These are phyloP conservation scores for Goniozus legneri DNA, from an alignment of 1,140 invertebrate genomes.

Conservation along the genomic window DNA sequence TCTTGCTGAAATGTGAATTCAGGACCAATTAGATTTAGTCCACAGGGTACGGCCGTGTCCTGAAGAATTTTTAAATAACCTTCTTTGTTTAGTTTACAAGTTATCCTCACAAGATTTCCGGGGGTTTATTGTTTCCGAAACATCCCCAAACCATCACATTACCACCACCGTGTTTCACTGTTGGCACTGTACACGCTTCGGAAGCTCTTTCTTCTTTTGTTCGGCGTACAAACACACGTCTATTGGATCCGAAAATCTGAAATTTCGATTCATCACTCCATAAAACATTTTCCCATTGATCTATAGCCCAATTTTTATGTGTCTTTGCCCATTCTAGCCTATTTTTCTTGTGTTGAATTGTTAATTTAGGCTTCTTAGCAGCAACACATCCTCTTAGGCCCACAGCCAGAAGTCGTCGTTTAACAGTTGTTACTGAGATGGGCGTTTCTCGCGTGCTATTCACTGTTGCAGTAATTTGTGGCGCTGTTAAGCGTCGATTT, in stretches of 20 bases:
- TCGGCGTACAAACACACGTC: conserved; percentile 20
- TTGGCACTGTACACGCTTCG: conserved; percentile 21
- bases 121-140: conserved; percentile 30
- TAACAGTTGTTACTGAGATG: conserved; percentile 9
- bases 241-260: conserved; percentile 24
- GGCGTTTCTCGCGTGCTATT: conserved; percentile 2
- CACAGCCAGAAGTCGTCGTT: conserved; percentile 1
- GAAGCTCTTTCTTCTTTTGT: conserved; percentile 16
- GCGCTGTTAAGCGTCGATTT: conserved; percentile 1
- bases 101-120: conserved; percentile 31
- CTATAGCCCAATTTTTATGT: conserved; percentile 17
- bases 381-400: conserved; percentile 12
- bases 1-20: conserved; percentile 35
- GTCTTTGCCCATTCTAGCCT: conserved; percentile 17
- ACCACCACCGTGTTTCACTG: conserved; percentile 30
- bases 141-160: conserved; percentile 36
- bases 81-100: conserved; percentile 30
- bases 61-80: conserved; percentile 24
- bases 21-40: conserved; percentile 12
- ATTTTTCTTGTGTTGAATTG: conserved; percentile 22
- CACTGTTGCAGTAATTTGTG: conserved; percentile 3
- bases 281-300: conserved; percentile 23
- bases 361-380: conserved; percentile 17
- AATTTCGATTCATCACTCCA: conserved; percentile 29
- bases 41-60: conserved; percentile 19